Evolutionary conservation across 2,113 vertebrate species (phyloP).

Genomic region (Heptranchias perlo): DNA sequence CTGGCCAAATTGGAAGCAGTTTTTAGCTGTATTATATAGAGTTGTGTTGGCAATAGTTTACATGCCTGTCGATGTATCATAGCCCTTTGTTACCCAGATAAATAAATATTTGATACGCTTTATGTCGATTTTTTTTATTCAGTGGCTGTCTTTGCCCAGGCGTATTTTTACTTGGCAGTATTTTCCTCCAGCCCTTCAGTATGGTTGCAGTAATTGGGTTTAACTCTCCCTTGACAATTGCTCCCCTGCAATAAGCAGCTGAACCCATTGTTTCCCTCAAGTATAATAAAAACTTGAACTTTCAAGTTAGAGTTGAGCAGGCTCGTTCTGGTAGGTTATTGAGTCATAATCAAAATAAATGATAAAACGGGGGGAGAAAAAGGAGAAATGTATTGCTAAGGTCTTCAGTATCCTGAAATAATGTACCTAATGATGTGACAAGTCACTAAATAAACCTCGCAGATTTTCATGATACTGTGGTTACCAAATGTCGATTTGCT

Average conservation of each 20-base stretch:
- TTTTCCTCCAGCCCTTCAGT: slow-evolving; percentile 73
- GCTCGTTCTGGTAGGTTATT: slow-evolving; percentile 40
- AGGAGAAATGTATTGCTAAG: background rate
- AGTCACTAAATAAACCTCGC: slow-evolving; percentile 34
- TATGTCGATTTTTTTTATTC: slow-evolving; percentile 97
- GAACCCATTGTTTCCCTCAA: slow-evolving; percentile 97
- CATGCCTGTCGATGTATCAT: slow-evolving; percentile 99
- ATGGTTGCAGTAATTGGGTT: slow-evolving; percentile 98
- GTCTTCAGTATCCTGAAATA: slow-evolving; percentile 28
- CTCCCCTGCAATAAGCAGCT: slow-evolving; percentile 95
- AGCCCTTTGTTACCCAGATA: slow-evolving; percentile 99
- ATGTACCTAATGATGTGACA: slow-evolving; percentile 39
- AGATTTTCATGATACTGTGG: slow-evolving; percentile 18
- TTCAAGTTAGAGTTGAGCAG: slow-evolving; percentile 88
- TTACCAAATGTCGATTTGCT: slow-evolving; percentile 24
- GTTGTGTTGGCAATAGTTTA: slow-evolving; percentile 93
- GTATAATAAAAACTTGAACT: slow-evolving; percentile 90
- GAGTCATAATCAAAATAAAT: slow-evolving; percentile 37
- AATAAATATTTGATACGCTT: slow-evolving; percentile 99
- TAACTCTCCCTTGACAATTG: slow-evolving; percentile 96
- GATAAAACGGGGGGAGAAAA: background rate
- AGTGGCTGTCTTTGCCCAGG: slow-evolving; percentile 74
- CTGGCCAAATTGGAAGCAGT: slow-evolving; percentile 89
- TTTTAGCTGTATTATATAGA: slow-evolving; percentile 95
- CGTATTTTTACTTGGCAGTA: slow-evolving; percentile 82